A percentile compares a stretch with the other conserved stretches of the same genome.
These are phyloP conservation scores for Diglossa cyanea DNA, from an alignment of 2,797 vertebrate genomes.

Conservation along the genomic window DNA sequence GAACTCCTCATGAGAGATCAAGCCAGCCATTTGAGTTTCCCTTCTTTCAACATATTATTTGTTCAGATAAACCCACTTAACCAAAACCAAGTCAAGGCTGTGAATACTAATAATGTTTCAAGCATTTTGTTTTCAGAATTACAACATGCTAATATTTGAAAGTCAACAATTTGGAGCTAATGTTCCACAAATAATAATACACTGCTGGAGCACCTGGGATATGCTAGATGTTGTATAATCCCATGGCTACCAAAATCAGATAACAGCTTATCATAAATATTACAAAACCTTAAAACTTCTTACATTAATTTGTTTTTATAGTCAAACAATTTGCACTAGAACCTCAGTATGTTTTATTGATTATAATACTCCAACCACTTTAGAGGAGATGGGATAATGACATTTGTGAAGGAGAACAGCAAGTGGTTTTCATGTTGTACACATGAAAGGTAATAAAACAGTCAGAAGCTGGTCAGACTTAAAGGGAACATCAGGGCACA, in stretches of 20 bases:
- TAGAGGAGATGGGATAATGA: slow-evolving; percentile 19
- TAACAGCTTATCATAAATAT: slow-evolving; percentile 63
- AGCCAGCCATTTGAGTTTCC: slow-evolving; percentile 34
- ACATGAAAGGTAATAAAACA: not conserved
- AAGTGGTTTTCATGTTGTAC: not conserved
- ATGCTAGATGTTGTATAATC: slow-evolving; percentile 19
- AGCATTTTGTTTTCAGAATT: slow-evolving; percentile 69
- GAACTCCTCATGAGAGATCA: slow-evolving; percentile 25
- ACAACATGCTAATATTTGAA: slow-evolving; percentile 68
- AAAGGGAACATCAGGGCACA: not conserved
- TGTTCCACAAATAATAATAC: slow-evolving; percentile 65
- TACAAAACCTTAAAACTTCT: slow-evolving; percentile 62
- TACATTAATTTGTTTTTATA: slow-evolving; percentile 59
- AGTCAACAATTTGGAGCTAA: slow-evolving; percentile 70
- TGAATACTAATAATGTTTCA: slow-evolving; percentile 60
- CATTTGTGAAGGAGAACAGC: slow-evolving; percentile 48
- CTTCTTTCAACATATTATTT: slow-evolving; percentile 60
- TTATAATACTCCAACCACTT: slow-evolving; percentile 36
- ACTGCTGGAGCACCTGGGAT: slow-evolving; percentile 44
- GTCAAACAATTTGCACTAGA: slow-evolving; percentile 57
- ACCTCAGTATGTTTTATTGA: slow-evolving; percentile 67
- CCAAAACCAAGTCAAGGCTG: slow-evolving; percentile 54
- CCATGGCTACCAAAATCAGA: slow-evolving; percentile 48
- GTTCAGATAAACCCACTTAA: slow-evolving; percentile 67
- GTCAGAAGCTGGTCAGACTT: not conserved